Percentiles rank a stretch among this genome's conserved stretches.
Evolutionary conservation across 2,888 invertebrate genomes (phyloP).

Genomic region (Fissipunctia ypsillon): DNA sequence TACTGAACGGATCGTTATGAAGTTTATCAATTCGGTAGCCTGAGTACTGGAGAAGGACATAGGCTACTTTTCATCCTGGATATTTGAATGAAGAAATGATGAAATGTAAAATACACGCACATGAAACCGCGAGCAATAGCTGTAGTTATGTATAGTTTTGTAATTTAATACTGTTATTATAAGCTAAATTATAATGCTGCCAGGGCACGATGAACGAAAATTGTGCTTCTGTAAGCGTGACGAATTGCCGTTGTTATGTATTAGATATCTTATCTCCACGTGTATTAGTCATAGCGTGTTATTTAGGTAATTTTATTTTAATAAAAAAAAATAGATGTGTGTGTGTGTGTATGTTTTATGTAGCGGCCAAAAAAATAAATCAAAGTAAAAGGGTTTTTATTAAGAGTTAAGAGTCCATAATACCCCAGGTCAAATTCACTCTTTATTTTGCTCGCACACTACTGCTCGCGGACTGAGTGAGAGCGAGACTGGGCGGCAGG

Average conservation of each 20-base stretch:
- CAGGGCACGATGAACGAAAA: neutral
- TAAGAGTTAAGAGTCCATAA: no score
- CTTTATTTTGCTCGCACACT: no score
- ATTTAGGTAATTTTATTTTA: neutral
- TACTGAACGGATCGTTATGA: neutral
- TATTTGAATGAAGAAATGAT: neutral
- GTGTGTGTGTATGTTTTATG: no score
- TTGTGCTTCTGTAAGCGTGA: constrained; percentile 29
- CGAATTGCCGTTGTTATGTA: constrained; percentile 3
- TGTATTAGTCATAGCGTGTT: constrained; percentile 4
- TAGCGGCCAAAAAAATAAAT: neutral
- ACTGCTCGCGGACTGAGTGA: no score
- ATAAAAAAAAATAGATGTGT: neutral
- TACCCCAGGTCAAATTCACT: no score
- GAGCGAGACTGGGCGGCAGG: no score
- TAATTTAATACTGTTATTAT: constrained; percentile 16
- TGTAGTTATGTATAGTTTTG: neutral
- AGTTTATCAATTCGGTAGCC: no score
- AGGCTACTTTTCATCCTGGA: neutral
- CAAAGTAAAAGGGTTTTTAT: neutral
- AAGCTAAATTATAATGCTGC: constrained; percentile 15
- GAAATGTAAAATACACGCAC: neutral
- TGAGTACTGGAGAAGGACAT: no score
- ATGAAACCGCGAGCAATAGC: neutral
- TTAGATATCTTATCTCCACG: neutral